Percentiles rank a stretch among this genome's conserved stretches.
phyloP scores from a whole-genome alignment of 2,113 vertebrate species.

The Rhinichthys klamathensis region DNA sequence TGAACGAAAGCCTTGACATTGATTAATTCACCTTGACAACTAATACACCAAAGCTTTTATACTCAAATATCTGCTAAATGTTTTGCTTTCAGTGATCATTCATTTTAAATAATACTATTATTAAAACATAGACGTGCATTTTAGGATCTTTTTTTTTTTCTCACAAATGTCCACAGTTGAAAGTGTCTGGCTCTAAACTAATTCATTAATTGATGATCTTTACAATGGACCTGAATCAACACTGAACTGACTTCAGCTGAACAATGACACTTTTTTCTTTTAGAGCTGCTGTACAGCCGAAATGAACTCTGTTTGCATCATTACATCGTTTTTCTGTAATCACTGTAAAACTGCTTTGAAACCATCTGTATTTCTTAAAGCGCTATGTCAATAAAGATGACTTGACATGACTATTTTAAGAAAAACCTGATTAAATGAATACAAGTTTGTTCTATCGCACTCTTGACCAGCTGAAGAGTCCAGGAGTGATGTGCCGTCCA shows the following conservation, averaged over 20 bases:
- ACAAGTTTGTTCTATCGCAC: conserved; percentile 9
- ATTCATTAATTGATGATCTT: no score
- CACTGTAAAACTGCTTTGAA: no score
- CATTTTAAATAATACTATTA: background rate
- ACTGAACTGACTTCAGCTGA: no score
- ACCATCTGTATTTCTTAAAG: no score
- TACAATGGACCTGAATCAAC: no score
- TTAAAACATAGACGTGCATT: background rate
- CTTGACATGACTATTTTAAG: background rate
- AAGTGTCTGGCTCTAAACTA: background rate
- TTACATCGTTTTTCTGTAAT: no score
- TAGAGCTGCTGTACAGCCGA: no score
- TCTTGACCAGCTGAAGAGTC: conserved; percentile 79
- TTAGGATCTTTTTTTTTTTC: background rate
- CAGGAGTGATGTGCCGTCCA: conserved; percentile 83
- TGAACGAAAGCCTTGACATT: no score
- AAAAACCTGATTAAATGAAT: background rate
- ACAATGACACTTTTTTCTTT: no score
- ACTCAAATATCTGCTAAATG: background rate
- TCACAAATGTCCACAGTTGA: background rate
- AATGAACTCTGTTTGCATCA: no score
- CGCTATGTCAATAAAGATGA: no score
- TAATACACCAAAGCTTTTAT: background rate
- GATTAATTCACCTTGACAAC: background rate
- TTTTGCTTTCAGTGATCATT: background rate